These are phyloP conservation scores for Serilophus lunatus DNA, from an alignment of 2,113 vertebrate species.

Conservation along the genomic window DNA sequence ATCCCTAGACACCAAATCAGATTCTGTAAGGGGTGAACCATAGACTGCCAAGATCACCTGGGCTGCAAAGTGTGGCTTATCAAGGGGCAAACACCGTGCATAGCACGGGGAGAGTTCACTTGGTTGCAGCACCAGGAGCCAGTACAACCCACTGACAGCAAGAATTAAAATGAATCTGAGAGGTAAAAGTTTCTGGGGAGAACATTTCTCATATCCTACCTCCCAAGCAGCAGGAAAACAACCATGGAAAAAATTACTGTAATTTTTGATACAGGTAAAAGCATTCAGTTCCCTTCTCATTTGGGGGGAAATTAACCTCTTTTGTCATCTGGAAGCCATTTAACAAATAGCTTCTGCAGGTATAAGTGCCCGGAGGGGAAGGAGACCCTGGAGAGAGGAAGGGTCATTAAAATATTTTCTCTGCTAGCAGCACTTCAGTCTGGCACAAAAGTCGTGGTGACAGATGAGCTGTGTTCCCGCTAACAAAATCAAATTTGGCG, in stretches of 20 bases:
- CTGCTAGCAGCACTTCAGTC: not conserved
- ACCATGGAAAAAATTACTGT: not conserved
- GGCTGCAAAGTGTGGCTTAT: not conserved
- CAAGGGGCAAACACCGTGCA: rapidly evolving
- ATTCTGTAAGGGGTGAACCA: not conserved
- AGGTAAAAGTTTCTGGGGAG: not conserved
- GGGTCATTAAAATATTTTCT: not conserved
- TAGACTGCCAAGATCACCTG: not conserved
- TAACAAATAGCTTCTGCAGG: conserved; percentile 33
- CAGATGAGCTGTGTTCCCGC: not conserved
- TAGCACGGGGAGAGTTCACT: rapidly evolving
- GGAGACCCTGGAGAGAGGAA: not conserved
- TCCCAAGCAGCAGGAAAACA: not conserved
- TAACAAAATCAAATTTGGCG: not conserved
- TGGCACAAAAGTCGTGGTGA: not conserved
- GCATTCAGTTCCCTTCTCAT: not conserved
- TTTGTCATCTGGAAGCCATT: conserved; percentile 47
- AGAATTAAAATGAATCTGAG: not conserved
- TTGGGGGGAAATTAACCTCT: not conserved
- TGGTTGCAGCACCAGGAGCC: not conserved
- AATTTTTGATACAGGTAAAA: not conserved
- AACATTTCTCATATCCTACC: not conserved
- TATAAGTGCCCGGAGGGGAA: not conserved
- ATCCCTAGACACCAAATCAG: not conserved
- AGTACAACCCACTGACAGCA: not conserved